Conservation (phyloP, 2,113 vertebrate species). For the Garra rufa region DNA sequence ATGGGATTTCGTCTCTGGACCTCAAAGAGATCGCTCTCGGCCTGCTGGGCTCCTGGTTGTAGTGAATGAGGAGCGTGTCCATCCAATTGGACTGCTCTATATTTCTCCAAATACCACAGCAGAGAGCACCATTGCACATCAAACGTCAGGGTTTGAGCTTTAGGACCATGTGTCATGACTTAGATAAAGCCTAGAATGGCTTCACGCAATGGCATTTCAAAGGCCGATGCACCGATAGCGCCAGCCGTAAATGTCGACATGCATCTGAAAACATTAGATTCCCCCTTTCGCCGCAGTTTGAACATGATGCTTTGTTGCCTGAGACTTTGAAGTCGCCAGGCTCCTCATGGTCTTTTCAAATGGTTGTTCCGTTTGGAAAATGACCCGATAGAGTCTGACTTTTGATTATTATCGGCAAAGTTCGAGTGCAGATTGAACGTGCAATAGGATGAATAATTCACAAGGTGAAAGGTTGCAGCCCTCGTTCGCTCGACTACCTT, state of each 20-base stretch:
- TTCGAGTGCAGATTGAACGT: not conserved
- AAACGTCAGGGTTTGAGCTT: slow-evolving; percentile 26
- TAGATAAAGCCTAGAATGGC: slow-evolving; percentile 24
- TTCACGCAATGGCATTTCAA: slow-evolving; percentile 47
- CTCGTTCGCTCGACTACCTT: slow-evolving; percentile 70
- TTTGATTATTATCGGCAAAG: not conserved
- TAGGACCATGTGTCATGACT: slow-evolving; percentile 28
- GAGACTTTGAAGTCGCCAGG: slow-evolving; percentile 14
- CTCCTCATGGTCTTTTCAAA: not conserved
- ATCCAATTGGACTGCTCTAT: slow-evolving; percentile 70
- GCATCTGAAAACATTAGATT: slow-evolving; percentile 39
- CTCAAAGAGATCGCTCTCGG: slow-evolving; percentile 48
- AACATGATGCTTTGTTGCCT: slow-evolving; percentile 10
- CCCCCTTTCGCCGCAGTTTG: not conserved
- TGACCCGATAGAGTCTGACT: not conserved
- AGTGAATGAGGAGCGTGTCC: slow-evolving; percentile 77
- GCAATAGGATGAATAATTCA: slow-evolving; percentile 24
- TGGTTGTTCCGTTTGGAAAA: not conserved
- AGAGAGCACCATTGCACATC: slow-evolving; percentile 43
- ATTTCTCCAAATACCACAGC: slow-evolving; percentile 52
- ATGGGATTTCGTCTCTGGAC: slow-evolving; percentile 70
- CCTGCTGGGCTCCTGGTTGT: slow-evolving; percentile 71
- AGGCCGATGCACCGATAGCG: slow-evolving; percentile 52
- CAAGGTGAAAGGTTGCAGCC: slow-evolving; percentile 64
- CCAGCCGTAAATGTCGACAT: slow-evolving; percentile 51